Percentiles rank a stretch among this genome's conserved stretches.
Conservation (phyloP, 2,113 vertebrate genomes). For the Menura novaehollandiae region DNA sequence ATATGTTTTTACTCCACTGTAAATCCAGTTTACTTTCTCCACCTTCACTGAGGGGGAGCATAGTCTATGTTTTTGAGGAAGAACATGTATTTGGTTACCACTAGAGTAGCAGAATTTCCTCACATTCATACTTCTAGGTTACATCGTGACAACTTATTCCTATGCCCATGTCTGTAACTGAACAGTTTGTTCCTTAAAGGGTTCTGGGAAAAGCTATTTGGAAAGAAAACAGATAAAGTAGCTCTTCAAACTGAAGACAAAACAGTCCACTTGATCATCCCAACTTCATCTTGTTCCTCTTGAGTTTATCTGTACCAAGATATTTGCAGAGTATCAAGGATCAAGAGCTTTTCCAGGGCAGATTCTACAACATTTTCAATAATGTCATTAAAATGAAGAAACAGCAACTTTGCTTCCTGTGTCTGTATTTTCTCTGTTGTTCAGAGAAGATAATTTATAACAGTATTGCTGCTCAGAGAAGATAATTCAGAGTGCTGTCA, state of each 20-base stretch:
- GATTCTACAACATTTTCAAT: neutral
- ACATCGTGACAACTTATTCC: neutral
- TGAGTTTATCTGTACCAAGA: neutral
- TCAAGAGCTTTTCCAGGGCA: neutral
- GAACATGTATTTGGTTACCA: neutral
- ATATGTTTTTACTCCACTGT: neutral
- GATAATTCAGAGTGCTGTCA: neutral
- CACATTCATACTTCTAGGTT: neutral
- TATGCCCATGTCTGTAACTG: rapidly evolving
- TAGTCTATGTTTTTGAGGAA: neutral
- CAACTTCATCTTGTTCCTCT: neutral
- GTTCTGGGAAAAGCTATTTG: neutral
- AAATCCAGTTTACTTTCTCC: neutral
- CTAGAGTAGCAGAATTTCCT: neutral
- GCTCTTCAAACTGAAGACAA: neutral
- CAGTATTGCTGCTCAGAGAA: neutral
- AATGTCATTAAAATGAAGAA: neutral
- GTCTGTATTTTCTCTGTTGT: neutral
- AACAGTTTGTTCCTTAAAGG: neutral
- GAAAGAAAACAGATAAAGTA: neutral
- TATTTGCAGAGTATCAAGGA: neutral
- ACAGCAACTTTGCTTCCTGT: neutral
- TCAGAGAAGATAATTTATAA: neutral
- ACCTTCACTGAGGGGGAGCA: neutral
- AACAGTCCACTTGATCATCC: neutral